Evolutionary conservation across 2,797 vertebrate genomes (phyloP), one percentile per base, ranked within the genome.

Genomic region (Channa striata): DNA sequence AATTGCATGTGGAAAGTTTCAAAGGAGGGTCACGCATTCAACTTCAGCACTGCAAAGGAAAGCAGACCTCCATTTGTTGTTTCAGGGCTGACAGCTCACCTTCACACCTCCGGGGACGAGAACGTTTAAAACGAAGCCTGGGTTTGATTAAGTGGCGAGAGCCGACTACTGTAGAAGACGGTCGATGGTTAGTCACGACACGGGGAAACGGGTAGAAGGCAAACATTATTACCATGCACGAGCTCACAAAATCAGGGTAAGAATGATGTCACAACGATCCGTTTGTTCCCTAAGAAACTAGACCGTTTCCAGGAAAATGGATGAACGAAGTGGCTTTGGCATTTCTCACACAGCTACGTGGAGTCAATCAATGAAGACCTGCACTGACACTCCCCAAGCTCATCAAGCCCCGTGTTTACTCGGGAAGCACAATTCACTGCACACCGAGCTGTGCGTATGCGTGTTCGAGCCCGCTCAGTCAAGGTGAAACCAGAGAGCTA

Each of bases 311-410:
- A 46, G 30, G n/a, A 25, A 21, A 40, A n/a, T 17, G 50, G 51
- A 47, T 11, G 11, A 53, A n/a, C 66, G 74, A 44, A 36, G 58
- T n/a, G 21, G 39, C 34, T 52, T 43, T 66, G 46, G 44, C 43
- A 59, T 84, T 81, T 65, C 80, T 89, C 70, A 91, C 91, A 89
- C 90, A 84, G 64, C n/a, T n/a, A n/a, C n/a, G n/a, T n/a, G n/a
- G n/a, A n/a, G n/a, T n/a, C n/a, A n/a, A n/a, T n/a, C n/a, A n/a
- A n/a, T n/a, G n/a, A n/a, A n/a, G n/a, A n/a, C n/a, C n/a, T n/a
- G n/a, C n/a, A n/a, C 68, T 80, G 82, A 83, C 72, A 84, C 76
- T 81, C 60, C 63, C 48, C 56, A 11, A 82, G 73, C 74, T 89
- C 82, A 82, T 85, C 74, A 87, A 87, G 69, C 70, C 72, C 51